Conservation (phyloP, 2,113 vertebrate species). For the Hemibagrus wyckioides region DNA sequence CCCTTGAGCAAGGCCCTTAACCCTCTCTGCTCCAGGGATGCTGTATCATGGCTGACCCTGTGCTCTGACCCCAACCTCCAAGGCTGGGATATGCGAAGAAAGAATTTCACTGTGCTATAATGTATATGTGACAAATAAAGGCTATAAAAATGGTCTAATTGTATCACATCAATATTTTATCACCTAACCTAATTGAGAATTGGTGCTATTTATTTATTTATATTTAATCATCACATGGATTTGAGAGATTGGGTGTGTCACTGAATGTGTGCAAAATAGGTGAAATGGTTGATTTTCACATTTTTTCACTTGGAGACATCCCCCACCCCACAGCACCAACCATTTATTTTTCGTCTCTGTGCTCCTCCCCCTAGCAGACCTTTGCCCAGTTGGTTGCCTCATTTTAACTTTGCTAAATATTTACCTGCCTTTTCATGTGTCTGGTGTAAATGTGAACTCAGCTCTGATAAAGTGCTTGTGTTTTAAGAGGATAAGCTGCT, state of each 20-base stretch:
- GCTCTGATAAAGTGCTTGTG: background rate
- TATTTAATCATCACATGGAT: too few species aligned
- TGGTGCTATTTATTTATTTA: background rate
- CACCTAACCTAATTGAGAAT: background rate
- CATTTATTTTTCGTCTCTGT: background rate
- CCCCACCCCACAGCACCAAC: background rate
- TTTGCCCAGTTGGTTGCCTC: constrained; percentile 31
- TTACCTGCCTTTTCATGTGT: constrained; percentile 38
- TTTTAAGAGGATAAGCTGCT: background rate
- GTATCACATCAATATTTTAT: background rate
- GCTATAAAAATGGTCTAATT: background rate
- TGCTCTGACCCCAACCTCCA: too few species aligned
- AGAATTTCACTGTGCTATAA: too few species aligned
- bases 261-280: background rate
- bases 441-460: background rate
- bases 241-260: background rate
- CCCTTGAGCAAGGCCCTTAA: too few species aligned
- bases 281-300: background rate
- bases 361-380: constrained; percentile 26
- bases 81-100: too few species aligned
- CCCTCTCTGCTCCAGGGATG: too few species aligned
- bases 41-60: too few species aligned
- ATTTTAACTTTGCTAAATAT: constrained; percentile 46
- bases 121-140: too few species aligned
- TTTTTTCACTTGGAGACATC: background rate